Conservation (phyloP, 2,797 vertebrate species). For the Neosalanx taihuensis region DNA sequence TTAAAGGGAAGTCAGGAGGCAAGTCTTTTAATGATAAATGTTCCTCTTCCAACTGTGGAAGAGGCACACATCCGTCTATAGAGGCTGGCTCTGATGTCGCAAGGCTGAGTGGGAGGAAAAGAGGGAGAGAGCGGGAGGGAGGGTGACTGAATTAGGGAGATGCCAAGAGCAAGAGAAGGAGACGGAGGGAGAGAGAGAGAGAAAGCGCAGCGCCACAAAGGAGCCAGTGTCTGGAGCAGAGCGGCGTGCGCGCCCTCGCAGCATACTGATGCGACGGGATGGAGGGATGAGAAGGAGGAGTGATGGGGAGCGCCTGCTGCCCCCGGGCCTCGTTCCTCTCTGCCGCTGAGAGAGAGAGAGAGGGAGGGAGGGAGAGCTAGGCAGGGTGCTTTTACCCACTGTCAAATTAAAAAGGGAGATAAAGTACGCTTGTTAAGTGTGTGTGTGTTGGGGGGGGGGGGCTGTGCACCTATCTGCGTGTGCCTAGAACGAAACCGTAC, state of each 20-base stretch:
- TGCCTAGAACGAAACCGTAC: constrained; percentile 2
- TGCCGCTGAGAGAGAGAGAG: constrained; percentile 50
- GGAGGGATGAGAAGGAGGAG: constrained; percentile 25
- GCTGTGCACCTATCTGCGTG: not conserved
- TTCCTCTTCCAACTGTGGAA: constrained; percentile 42
- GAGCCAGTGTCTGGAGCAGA: constrained; percentile 47
- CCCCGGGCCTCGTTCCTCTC: constrained; percentile 60
- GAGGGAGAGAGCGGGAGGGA: not conserved
- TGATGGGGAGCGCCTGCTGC: constrained; percentile 34
- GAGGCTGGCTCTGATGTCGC: constrained; percentile 32
- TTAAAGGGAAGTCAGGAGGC: constrained; percentile 46
- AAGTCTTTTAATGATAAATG: constrained; percentile 64
- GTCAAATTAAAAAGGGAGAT: constrained; percentile 65
- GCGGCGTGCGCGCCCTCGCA: constrained; percentile 36
- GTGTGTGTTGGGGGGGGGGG: constrained; percentile 13
- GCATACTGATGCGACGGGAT: constrained; percentile 47
- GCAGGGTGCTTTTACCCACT: constrained; percentile 65
- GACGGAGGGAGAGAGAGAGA: not conserved
- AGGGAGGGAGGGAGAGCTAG: constrained; percentile 28
- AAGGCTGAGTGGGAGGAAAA: constrained; percentile 13
- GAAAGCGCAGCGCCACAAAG: constrained; percentile 38
- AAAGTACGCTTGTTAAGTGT: constrained; percentile 43
- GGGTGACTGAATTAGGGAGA: not conserved
- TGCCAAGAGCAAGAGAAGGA: constrained; percentile 2
- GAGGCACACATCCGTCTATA: constrained; percentile 49